Base-by-base conservation (phyloP, 2,113 vertebrate species). In the Aphyosemion australe region DNA sequence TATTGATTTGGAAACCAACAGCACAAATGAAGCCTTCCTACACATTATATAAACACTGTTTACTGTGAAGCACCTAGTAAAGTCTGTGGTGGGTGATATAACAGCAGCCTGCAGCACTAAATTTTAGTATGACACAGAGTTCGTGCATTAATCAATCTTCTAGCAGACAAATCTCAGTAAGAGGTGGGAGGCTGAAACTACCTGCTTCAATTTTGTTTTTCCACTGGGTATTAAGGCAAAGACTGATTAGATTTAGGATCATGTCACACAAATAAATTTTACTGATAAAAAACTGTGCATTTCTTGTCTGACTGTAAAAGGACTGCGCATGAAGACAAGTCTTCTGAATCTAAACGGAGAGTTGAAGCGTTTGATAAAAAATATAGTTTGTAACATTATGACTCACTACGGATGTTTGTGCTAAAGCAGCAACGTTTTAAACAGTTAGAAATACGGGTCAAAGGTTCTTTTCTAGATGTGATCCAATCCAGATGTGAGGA, bases 71-170 rank as follows among this genome's bases (percentile, higher is more conserved):
- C 55, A 65, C 6, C 13, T 49, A 11, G 26, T 46, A 65, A 34
- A 61, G 39, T 54, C 46, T 58, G 64, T 16, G 57, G 47, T 19
- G 51, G 58, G 57, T 2, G 14, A 59, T 12, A 55, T 47, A 61
- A 46, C 80, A 73, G 72, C 61, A 73, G 74, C 64, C 78, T 66
- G 47, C 43, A 56, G 58, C n/a, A 15, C 26, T 47, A 48, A 11
- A 67, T 74, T 84, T 83, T 37, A 77, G 77, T 83, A 59, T 71
- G 62, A 70, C 51, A 66, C 53, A 74, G 21, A 57, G 56, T 70
- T 73, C 49, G 42, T 53, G 55, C 42, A 57, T 54, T 61, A 71
- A 65, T 57, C 56, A 32, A 77, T 71, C 47, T 65, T 58, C 76
- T 26, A 32, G n/a, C 6, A 18, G 6, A 18, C 6, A 47, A 18